These are phyloP conservation scores for Cephus sareptanus DNA, from an alignment of 2,888 invertebrate species.

Conservation along the genomic window DNA sequence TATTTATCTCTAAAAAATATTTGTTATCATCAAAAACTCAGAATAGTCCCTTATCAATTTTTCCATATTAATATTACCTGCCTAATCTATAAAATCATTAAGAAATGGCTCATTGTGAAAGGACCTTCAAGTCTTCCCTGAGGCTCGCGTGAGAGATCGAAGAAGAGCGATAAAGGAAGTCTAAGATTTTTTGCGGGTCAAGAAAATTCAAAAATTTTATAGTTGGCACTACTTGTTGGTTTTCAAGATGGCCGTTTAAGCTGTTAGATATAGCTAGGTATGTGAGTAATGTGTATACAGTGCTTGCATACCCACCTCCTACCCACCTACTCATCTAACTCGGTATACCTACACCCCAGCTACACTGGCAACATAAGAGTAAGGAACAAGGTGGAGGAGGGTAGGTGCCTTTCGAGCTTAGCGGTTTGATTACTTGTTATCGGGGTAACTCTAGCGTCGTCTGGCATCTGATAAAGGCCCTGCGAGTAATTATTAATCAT, in stretches of 20 bases:
- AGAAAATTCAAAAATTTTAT: background rate
- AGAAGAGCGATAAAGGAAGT: background rate
- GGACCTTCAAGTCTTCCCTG: background rate
- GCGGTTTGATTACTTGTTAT: conserved; percentile 62
- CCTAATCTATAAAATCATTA: too few species aligned
- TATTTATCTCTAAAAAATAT: background rate
- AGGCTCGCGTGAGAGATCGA: background rate
- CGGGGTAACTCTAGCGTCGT: conserved; percentile 45
- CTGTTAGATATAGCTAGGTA: background rate
- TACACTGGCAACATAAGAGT: background rate
- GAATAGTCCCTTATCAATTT: background rate
- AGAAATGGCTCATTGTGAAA: background rate
- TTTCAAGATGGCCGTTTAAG: background rate
- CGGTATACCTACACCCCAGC: background rate
- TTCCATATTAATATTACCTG: too few species aligned
- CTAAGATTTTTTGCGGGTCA: background rate
- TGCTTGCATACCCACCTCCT: background rate
- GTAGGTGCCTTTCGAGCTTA: background rate
- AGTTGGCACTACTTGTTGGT: background rate
- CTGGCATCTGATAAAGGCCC: conserved; percentile 60
- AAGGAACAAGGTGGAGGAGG: background rate
- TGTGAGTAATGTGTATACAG: background rate
- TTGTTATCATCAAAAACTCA: background rate
- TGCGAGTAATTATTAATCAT: conserved; percentile 64
- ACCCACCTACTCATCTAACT: background rate